These are phyloP conservation scores for Eucera pruinosa DNA, from an alignment of 2,888 invertebrate genomes.

Conservation along the genomic window DNA sequence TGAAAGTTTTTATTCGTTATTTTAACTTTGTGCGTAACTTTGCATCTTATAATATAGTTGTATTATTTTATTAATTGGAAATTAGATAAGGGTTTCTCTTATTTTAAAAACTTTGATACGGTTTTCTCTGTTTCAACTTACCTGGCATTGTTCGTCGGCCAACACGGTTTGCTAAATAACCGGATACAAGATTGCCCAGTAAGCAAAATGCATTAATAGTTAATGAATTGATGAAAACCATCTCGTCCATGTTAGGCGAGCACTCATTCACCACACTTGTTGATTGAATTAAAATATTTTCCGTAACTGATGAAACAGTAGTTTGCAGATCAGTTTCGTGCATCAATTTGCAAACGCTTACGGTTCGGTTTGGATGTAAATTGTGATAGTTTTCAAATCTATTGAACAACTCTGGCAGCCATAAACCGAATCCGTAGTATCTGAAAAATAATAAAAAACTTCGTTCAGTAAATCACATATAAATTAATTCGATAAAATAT, in stretches of 20 bases:
- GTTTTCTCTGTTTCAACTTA: too few relatives aligned
- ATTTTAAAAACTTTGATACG: too few relatives aligned
- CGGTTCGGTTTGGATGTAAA: constrained; percentile 84
- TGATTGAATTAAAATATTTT: constrained; percentile 30
- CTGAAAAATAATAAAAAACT: constrained; percentile 82
- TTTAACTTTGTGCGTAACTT: too few relatives aligned
- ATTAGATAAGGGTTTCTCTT: too few relatives aligned
- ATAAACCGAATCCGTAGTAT: constrained; percentile 89
- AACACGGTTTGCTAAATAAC: constrained; percentile 85
- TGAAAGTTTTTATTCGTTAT: too few relatives aligned
- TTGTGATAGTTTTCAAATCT: constrained; percentile 85
- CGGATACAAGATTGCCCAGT: constrained; percentile 88
- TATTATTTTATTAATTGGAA: too few relatives aligned
- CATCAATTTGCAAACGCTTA: constrained; percentile 85
- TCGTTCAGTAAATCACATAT: background rate
- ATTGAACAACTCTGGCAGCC: constrained; percentile 91
- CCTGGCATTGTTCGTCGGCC: constrained; percentile 81
- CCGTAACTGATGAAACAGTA: background rate
- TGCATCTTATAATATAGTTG: too few relatives aligned
- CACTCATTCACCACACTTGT: constrained; percentile 79
- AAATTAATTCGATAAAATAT: background rate
- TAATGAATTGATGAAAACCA: constrained; percentile 88
- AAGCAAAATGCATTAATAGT: constrained; percentile 88
- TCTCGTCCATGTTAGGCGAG: constrained; percentile 85
- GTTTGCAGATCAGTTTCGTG: constrained; percentile 16